A percentile compares a stretch with the other conserved stretches of the same genome.
These are phyloP conservation scores for Cyclina sinensis DNA, from an alignment of 1,140 invertebrate genomes.

Conservation along the genomic window DNA sequence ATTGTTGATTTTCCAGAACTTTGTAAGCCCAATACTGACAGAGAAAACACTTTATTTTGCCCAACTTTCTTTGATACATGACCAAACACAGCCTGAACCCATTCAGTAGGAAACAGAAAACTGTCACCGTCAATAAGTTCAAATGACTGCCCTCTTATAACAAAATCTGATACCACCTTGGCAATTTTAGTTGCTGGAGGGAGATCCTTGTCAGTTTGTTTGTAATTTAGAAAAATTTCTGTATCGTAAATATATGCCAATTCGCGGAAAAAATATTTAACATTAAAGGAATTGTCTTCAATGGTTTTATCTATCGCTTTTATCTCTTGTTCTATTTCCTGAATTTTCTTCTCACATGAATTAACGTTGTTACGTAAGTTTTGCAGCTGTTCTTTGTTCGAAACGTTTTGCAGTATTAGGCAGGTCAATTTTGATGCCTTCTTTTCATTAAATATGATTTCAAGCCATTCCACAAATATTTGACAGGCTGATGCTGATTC, in stretches of 20 bases:
- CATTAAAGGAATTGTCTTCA: not conserved
- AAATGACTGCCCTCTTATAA: not conserved
- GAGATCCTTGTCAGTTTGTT: not conserved
- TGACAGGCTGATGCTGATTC: not conserved
- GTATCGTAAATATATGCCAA: conserved; percentile 8
- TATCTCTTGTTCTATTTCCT: not conserved
- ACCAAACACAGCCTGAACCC: not conserved
- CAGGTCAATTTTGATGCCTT: not conserved
- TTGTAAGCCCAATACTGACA: conserved; percentile 14
- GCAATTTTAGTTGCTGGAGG: not conserved
- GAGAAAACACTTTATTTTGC: not conserved
- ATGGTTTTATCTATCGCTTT: not conserved
- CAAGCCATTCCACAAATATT: not conserved
- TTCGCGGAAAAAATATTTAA: conserved; percentile 39
- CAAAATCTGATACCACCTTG: not conserved
- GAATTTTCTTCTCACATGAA: not conserved
- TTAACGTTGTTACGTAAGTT: not conserved
- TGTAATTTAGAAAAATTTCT: not conserved
- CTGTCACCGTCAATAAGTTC: conserved; percentile 32
- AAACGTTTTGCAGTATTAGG: not conserved
- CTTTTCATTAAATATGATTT: not conserved
- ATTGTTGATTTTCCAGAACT: conserved; percentile 51
- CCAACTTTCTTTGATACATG: not conserved
- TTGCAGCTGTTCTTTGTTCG: not conserved
- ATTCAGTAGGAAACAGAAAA: not conserved